Base-by-base conservation (phyloP, 1,140 invertebrate genomes). In the Vollenhovia emeryi region DNA sequence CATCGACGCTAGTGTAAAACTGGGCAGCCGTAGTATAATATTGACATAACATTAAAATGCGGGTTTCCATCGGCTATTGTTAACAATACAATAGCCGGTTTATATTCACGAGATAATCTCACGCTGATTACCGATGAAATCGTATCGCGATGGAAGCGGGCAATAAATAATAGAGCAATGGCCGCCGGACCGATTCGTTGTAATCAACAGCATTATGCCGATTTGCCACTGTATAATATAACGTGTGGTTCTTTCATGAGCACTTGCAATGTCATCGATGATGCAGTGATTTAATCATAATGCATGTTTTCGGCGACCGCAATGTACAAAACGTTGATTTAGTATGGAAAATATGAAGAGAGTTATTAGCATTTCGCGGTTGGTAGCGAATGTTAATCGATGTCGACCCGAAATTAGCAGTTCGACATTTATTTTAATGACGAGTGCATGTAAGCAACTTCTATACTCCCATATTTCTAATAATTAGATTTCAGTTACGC, bases 71-170 rank as follows among this genome's bases (percentile, higher is more conserved):
- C 45, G 62, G 60, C 62, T 79, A 79, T 79, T 79, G 76, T 79
- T 79, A 79, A 40, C 76, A 69, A 79, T 79, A 79, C 76, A 79
- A 79, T 79, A 69, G 45, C 30, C 62, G 76, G 76, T 79, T 79
- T 79, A 79, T 79, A 79, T 79, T 79, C 62, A 69, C 59, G 76
- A 79, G 76, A 79, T 79, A 79, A 79, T 79, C 76, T 79, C 76
- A 55, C 48, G 30, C 76, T 68, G 76, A 79, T 79, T 79, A 79
- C 62, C 62, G 62, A 79, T 79, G 76, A 79, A 69, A 52, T 66
- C 30, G 60, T 69, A 79, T 79, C 21, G 62, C 62, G 62, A 69
- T 79, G 45, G 30, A n/a, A 33, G 57, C 27, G 33, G 21, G 18
- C 33, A 52, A 52, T 79, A 79, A 79, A 79, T 79, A 79, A 79